Evolutionary conservation across 2,888 invertebrate genomes (phyloP).

Genomic region (Hipparchia sbordonii): DNA sequence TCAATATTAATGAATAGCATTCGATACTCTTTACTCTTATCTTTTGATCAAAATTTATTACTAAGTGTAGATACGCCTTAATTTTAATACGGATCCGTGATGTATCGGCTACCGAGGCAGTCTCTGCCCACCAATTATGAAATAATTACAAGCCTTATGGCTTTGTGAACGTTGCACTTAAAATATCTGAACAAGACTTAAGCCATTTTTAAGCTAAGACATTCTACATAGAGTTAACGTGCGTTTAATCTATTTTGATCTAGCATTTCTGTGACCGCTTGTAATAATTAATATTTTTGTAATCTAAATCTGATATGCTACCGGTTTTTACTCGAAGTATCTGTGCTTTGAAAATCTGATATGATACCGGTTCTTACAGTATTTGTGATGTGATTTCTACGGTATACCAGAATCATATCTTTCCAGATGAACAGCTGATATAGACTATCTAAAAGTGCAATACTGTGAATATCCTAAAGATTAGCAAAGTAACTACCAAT

Average conservation of each 20-base stretch:
- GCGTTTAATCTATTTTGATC: neutral
- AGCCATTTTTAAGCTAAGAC: conserved; percentile 20
- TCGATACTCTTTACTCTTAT: conserved; percentile 8
- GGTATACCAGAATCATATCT: neutral
- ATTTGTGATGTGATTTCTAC: conserved; percentile 9
- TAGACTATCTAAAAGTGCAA: neutral
- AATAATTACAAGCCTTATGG: conserved; percentile 72
- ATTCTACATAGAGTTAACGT: neutral
- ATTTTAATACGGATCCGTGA: conserved; percentile 60
- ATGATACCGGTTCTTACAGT: neutral
- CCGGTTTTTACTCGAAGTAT: neutral
- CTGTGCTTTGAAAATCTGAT: neutral
- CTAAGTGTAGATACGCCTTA: conserved; percentile 44
- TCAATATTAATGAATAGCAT: conserved; percentile 15
- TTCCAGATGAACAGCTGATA: neutral
- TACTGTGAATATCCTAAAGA: neutral
- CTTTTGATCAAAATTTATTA: conserved; percentile 20
- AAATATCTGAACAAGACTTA: conserved; percentile 28
- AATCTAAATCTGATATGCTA: conserved; percentile 11
- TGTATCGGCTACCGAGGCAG: conserved; percentile 70
- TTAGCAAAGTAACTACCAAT: neutral
- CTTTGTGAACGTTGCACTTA: conserved; percentile 40
- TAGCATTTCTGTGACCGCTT: conserved; percentile 1
- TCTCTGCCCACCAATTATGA: conserved; percentile 70
- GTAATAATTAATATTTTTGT: neutral